Conservation (phyloP, 1,140 invertebrate genomes). For the Solenopsis invicta region DNA sequence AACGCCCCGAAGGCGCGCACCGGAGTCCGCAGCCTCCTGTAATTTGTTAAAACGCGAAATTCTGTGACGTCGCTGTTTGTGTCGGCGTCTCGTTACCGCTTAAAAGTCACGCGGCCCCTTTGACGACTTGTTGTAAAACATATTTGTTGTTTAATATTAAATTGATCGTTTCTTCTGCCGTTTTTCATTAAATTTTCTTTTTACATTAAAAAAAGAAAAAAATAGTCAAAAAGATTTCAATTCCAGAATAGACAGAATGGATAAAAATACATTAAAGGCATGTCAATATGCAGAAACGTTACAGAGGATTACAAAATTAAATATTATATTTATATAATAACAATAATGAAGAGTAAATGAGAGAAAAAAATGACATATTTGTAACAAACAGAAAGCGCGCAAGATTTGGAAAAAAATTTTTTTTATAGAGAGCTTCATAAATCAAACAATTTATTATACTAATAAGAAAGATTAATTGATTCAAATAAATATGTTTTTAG, state of each 20-base stretch:
- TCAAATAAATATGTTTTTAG: no score
- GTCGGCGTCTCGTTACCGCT: slow-evolving; percentile 55
- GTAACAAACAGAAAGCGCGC: not conserved
- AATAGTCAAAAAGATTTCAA: not conserved
- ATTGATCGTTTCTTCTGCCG: not conserved
- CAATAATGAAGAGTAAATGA: not conserved
- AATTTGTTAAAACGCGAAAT: slow-evolving; percentile 85
- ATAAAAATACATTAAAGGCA: no score
- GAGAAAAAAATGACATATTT: not conserved
- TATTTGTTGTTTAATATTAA: slow-evolving; percentile 25
- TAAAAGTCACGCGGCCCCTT: slow-evolving; percentile 55
- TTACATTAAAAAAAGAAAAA: not conserved
- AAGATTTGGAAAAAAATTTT: not conserved
- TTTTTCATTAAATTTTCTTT: slow-evolving; percentile 5
- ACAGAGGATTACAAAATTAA: not conserved
- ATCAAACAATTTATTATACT: not conserved
- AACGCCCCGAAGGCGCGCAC: slow-evolving; percentile 65
- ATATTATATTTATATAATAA: not conserved
- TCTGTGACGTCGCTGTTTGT: slow-evolving; percentile 71
- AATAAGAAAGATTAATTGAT: not conserved
- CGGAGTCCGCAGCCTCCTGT: slow-evolving; percentile 65
- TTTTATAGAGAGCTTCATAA: not conserved
- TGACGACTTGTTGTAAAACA: slow-evolving; percentile 32
- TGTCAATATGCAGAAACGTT: no score
- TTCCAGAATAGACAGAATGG: not conserved